Evolutionary conservation across 2,888 invertebrate species (phyloP).

Genomic region (Fragum whitleyi): DNA sequence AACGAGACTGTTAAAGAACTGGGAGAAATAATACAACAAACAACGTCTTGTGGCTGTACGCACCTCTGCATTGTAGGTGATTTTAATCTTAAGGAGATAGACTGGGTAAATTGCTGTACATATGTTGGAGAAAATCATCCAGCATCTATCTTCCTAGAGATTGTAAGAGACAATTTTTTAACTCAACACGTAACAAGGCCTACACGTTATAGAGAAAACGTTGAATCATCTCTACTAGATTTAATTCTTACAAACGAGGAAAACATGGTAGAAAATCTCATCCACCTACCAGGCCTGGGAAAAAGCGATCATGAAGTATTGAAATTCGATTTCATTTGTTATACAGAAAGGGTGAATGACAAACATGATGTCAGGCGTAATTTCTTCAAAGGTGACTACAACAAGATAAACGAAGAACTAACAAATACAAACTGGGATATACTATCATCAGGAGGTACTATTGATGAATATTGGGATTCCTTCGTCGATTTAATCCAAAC

Average conservation of each 20-base stretch:
- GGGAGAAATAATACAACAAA: not conserved
- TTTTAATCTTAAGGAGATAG: constrained; percentile 1
- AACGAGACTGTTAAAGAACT: not conserved
- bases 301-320: no score
- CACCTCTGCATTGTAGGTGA: not conserved
- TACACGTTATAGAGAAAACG: not conserved
- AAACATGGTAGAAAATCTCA: not conserved
- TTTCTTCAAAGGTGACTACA: constrained; percentile 8
- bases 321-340: no score
- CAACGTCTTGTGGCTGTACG: not conserved
- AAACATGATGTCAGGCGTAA: not conserved
- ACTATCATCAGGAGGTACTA: not conserved
- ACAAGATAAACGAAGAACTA: no score
- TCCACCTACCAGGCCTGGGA: not conserved
- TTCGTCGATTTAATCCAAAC: not conserved
- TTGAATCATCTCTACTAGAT: not conserved
- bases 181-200: constrained; percentile 10
- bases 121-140: constrained; percentile 1
- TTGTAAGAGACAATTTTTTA: constrained; percentile 12
- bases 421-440: not conserved
- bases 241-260: constrained; percentile 9
- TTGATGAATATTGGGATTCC: not conserved
- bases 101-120: not conserved
- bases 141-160: constrained; percentile 9
- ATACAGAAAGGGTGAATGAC: no score